These are phyloP conservation scores for Oplegnathus fasciatus DNA, from an alignment of 2,113 vertebrate species.

Conservation along the genomic window DNA sequence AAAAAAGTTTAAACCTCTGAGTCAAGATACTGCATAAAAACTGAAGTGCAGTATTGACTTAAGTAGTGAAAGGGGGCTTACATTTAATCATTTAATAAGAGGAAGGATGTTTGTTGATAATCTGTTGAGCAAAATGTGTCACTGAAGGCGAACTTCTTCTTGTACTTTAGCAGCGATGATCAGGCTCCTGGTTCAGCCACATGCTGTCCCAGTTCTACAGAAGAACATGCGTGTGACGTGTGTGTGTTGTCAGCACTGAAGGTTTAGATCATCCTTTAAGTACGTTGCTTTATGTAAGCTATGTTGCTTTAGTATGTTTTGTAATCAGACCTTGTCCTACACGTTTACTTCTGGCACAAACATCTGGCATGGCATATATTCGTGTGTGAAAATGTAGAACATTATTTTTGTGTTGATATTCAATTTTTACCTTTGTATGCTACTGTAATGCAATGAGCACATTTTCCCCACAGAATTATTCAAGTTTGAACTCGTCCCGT, in stretches of 20 bases:
- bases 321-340: neutral
- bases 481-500: neutral
- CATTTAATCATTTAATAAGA: neutral
- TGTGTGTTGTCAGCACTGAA: neutral
- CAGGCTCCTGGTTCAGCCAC: neutral
- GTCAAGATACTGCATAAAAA: neutral
- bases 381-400: neutral
- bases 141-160: neutral
- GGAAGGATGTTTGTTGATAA: neutral
- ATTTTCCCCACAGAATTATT: no score
- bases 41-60: neutral
- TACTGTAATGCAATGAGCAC: no score
- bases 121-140: neutral
- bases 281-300: no score
- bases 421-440: neutral
- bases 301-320: no score
- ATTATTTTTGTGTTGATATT: neutral
- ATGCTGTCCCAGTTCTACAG: neutral
- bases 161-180: neutral
- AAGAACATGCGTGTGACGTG: neutral
- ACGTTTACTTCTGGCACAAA: neutral
- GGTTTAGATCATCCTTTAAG: neutral
- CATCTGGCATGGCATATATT: neutral
- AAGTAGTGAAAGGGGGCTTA: neutral
- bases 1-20: neutral